A percentile compares a stretch with the other conserved stretches of the same genome.
Conservation (phyloP, 2,888 invertebrate species). For the Pammene fasciana region DNA sequence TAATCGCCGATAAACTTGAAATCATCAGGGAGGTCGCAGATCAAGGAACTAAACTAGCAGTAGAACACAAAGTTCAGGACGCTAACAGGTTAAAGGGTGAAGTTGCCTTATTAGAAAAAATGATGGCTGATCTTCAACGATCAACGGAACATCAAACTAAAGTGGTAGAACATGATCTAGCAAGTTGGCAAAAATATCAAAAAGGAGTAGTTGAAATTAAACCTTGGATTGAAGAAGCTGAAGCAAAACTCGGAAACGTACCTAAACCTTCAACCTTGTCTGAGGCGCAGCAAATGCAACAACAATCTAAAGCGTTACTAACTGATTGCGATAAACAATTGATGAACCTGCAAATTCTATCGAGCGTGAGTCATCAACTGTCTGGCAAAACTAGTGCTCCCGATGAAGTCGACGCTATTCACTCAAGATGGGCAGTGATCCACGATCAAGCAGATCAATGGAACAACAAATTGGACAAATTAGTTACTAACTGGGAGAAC, state of each 20-base stretch:
- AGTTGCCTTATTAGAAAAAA: conserved; percentile 88
- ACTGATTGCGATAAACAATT: conserved; percentile 90
- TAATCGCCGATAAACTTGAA: conserved; percentile 89
- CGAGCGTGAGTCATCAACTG: conserved; percentile 89
- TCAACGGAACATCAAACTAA: conserved; percentile 90
- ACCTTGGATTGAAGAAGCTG: conserved; percentile 95
- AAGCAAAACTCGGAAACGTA: conserved; percentile 88
- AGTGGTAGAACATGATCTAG: conserved; percentile 89
- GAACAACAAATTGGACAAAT: conserved; percentile 89
- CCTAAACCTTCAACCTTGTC: conserved; percentile 90
- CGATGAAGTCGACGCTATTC: conserved; percentile 92
- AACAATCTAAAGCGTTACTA: conserved; percentile 88
- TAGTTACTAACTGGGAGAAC: conserved; percentile 91
- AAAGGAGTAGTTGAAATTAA: conserved; percentile 90
- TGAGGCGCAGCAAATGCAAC: conserved; percentile 91
- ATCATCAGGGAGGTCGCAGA: conserved; percentile 88
- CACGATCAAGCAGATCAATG: conserved; percentile 91
- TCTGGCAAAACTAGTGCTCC: conserved; percentile 89
- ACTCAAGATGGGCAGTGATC: conserved; percentile 93
- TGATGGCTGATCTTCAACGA: conserved; percentile 89
- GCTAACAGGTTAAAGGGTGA: conserved; percentile 89
- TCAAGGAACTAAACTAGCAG: conserved; percentile 89
- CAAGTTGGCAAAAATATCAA: conserved; percentile 94
- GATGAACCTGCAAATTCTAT: conserved; percentile 88
- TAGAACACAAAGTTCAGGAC: conserved; percentile 87